phyloP scores from a whole-genome alignment of 2,797 vertebrate species.

The Argentina silus region DNA sequence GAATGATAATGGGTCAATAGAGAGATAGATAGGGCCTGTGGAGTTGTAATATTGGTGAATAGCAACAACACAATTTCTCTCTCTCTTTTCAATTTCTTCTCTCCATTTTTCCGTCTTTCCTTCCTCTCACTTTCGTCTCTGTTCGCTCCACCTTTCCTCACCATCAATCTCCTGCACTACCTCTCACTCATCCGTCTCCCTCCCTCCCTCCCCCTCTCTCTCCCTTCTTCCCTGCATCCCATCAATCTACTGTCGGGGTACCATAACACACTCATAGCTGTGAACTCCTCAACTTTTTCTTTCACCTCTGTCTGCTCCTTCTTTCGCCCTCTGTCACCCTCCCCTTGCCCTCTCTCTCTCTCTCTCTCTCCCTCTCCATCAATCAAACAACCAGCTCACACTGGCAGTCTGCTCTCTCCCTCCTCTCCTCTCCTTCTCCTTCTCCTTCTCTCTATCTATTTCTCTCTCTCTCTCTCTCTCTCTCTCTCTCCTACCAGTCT shows the following conservation, averaged over 20 bases:
- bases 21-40: background rate
- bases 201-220: conserved; percentile 40
- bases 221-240: conserved; percentile 41
- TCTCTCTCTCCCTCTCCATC: conserved; percentile 50
- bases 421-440: conserved; percentile 4
- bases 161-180: conserved; percentile 51
- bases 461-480: background rate
- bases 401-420: conserved; percentile 55
- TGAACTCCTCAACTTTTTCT: conserved; percentile 65
- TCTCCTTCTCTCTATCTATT: no score
- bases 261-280: conserved; percentile 46
- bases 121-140: background rate
- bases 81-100: background rate
- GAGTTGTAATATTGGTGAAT: no score
- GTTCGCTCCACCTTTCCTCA: conserved; percentile 30
- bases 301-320: conserved; percentile 51
- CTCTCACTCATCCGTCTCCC: conserved; percentile 22
- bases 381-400: conserved; percentile 63
- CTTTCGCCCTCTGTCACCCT: background rate
- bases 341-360: background rate
- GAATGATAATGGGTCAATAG: background rate
- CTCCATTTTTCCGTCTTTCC: conserved; percentile 17
- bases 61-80: background rate
- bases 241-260: conserved; percentile 53
- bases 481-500: conserved; percentile 47